Evolutionary conservation across 2,113 vertebrate genomes (phyloP).

Genomic region (Petrocephalus zakoni): DNA sequence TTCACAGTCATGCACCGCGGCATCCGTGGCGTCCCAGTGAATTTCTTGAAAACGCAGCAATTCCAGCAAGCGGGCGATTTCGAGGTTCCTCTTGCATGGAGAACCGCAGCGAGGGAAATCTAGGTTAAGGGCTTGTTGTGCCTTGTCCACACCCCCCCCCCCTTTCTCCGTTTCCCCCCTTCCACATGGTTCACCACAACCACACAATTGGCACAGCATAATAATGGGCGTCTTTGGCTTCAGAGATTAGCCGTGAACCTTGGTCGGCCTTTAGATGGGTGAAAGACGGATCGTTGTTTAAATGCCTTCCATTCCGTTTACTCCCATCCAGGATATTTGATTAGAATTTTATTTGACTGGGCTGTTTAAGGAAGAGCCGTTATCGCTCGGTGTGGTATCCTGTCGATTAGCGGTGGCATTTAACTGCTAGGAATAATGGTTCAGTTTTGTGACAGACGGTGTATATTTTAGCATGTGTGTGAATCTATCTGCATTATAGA

Average conservation of each 20-base stretch:
- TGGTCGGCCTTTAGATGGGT: background rate
- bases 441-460: background rate
- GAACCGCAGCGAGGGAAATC: background rate
- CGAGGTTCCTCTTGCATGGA: background rate
- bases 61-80: background rate
- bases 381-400: background rate
- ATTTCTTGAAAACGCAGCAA: background rate
- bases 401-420: background rate
- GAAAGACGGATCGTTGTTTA: background rate
- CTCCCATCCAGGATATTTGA: background rate
- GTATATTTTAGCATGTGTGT: background rate
- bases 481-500: background rate
- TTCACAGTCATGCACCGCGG: background rate
- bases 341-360: background rate
- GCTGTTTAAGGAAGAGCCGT: background rate
- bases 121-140: constrained; percentile 6
- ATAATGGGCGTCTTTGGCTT: background rate
- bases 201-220: background rate
- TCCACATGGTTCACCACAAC: background rate
- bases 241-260: background rate
- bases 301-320: background rate
- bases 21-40: background rate
- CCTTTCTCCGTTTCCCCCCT: background rate
- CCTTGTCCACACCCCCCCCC: background rate
- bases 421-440: background rate